phyloP scores from a whole-genome alignment of 37 sponge, comb jelly and placozoan genomes.

The Beroe forskalii region DNA sequence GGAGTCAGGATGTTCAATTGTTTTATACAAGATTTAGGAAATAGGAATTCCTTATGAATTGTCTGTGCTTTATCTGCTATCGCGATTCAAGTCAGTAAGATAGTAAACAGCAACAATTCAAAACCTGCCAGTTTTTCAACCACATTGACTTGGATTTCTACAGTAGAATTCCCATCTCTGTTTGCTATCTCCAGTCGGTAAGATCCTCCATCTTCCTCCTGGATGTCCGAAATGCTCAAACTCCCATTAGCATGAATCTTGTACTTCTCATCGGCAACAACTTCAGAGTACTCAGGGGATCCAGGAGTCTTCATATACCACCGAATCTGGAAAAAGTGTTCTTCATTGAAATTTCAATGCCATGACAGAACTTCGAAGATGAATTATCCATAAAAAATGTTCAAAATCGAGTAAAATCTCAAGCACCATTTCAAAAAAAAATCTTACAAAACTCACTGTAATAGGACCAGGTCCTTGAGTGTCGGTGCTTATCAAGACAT shows the following conservation, averaged over 20 bases:
- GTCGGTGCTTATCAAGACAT: not conserved
- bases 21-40: too few species aligned
- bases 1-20: too few species aligned
- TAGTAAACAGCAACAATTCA: too few species aligned
- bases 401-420: too few species aligned
- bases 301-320: not conserved
- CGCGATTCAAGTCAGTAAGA: too few species aligned
- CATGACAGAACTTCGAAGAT: too few species aligned
- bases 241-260: not conserved
- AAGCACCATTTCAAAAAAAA: too few species aligned
- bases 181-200: not conserved
- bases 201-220: not conserved
- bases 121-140: not conserved
- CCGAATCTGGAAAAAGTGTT: not conserved
- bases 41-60: too few species aligned
- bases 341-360: not conserved
- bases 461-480: not conserved
- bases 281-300: not conserved
- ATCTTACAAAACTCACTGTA: not conserved
- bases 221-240: not conserved
- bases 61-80: too few species aligned
- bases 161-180: not conserved
- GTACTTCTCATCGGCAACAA: not conserved
- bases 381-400: too few species aligned
- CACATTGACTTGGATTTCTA: not conserved